These are phyloP conservation scores for Lumbricus terrestris DNA, from an alignment of 2,888 invertebrate species.

Conservation along the genomic window DNA sequence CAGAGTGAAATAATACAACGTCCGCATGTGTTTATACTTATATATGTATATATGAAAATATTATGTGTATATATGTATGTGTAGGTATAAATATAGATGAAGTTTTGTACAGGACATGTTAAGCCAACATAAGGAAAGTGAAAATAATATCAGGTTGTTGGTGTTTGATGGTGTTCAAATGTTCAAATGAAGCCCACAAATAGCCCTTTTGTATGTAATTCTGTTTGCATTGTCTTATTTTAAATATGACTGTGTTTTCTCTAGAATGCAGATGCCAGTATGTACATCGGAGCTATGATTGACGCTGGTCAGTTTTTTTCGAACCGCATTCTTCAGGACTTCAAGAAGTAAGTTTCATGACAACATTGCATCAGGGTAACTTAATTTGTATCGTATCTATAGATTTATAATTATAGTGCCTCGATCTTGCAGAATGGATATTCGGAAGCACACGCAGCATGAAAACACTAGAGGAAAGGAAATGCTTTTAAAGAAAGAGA, in stretches of 20 bases:
- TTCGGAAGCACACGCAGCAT: no score
- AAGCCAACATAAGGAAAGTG: no score
- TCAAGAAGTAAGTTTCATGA: background rate
- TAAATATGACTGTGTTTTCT: background rate
- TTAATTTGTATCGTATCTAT: background rate
- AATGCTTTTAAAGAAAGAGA: no score
- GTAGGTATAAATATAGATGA: no score
- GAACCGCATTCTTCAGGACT: background rate
- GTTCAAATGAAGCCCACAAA: background rate
- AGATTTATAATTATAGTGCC: background rate
- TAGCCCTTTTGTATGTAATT: background rate
- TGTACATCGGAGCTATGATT: background rate
- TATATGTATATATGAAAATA: no score
- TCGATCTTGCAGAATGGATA: background rate
- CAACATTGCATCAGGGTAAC: background rate
- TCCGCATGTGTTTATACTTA: no score
- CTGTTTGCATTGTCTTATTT: background rate
- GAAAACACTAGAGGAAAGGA: no score
- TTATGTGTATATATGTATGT: no score
- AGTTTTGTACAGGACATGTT: no score
- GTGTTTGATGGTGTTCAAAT: background rate
- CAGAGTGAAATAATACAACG: no score
- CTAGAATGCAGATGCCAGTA: background rate
- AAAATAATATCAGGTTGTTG: background rate
- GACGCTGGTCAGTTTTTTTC: slow-evolving; percentile 4